Base-by-base conservation (phyloP, 2,797 vertebrate genomes). In the Tapera naevia region DNA sequence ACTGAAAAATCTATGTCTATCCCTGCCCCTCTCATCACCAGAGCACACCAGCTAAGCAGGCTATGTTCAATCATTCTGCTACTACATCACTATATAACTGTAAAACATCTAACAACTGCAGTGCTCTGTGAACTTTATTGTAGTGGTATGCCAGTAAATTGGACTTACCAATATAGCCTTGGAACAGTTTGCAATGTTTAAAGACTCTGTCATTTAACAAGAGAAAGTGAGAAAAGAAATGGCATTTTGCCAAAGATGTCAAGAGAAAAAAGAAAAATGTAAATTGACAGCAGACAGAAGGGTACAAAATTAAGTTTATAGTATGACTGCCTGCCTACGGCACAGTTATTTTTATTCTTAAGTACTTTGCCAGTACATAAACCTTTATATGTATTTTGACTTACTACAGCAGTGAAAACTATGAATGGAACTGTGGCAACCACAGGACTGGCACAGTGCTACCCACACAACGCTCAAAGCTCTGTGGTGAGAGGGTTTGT, bases 291-390 rank as follows among this genome's bases (percentile, higher is more conserved):
- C 12, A 72, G 48, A 88, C 92, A 91, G 45, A 33, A 85, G 92
- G 50, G 53, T 54, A 88, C 53, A 71, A 88, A 85, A 22, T 33
- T 30, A 58, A 67, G 61, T 93, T 94, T 95, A 88, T 41, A 35
- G 50, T 50, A 67, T 57, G 71, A 67, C 57, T 95, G 75, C 37
- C 46, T 91, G 84, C 39, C 65, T 93, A 66, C 72, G 88, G 79
- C 54, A 37, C 3, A 11, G 30, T 78, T 91, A 73, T 46, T 92
- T 92, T 85, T 93, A 87, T 65, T 86, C 79, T 30, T 74, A 58
- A 88, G 50, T 62, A 71, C 43, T 80, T 93, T 88, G 65, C 54
- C 65, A 83, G 69, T 62, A n/a, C 39, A 46, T 95, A 93, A 95
- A 86, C 18, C 83, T 91, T 92, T 93, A 74, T 50, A 71, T 74